Evolutionary conservation across 2,888 invertebrate species (phyloP).

Genomic region (Polyommatus iphigenia): DNA sequence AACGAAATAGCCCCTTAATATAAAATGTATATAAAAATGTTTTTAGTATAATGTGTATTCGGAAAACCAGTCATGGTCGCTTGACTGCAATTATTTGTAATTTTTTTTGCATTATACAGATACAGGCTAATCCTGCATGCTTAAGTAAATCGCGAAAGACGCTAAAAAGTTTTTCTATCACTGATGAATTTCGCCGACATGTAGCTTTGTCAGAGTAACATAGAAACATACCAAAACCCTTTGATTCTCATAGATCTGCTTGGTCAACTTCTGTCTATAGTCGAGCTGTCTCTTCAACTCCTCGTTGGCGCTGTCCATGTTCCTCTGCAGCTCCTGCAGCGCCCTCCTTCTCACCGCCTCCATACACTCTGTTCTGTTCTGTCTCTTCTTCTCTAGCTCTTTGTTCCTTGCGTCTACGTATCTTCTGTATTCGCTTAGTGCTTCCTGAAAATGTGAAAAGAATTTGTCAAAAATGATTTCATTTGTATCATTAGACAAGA

Average conservation of each 20-base stretch:
- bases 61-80: too few species aligned
- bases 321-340: slow-evolving; percentile 53
- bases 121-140: too few species aligned
- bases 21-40: too few species aligned
- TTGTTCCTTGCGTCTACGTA: slow-evolving; percentile 52
- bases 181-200: too few species aligned
- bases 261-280: slow-evolving; percentile 57
- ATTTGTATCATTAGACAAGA: too few species aligned
- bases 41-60: too few species aligned
- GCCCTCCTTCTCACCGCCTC: slow-evolving; percentile 59
- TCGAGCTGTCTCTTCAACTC: slow-evolving; percentile 61
- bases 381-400: slow-evolving; percentile 51
- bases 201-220: not conserved
- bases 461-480: too few species aligned
- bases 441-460: slow-evolving; percentile 50
- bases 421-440: slow-evolving; percentile 57
- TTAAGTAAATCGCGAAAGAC: too few species aligned
- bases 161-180: too few species aligned
- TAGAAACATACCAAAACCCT: slow-evolving; percentile 51
- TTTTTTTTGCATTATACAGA: too few species aligned
- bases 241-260: slow-evolving; percentile 62
- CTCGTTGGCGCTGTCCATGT: slow-evolving; percentile 55
- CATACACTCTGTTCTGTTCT: slow-evolving; percentile 53
- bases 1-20: too few species aligned
- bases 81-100: too few species aligned